phyloP scores from a whole-genome alignment of 1,140 invertebrate species.

The Drosophila pseudoobscura region DNA sequence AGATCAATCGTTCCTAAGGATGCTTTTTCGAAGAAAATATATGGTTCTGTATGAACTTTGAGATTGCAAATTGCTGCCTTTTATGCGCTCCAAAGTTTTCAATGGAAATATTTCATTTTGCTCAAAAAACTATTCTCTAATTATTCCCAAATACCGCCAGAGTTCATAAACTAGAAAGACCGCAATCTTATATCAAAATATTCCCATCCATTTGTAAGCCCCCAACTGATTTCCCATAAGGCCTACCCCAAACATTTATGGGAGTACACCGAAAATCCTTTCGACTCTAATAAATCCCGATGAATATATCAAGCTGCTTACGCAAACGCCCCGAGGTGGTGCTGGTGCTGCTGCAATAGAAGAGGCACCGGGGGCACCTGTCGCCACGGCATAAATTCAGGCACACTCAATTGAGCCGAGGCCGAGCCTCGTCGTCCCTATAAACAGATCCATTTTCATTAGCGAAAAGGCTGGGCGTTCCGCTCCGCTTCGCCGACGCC shows the following conservation, averaged over 20 bases:
- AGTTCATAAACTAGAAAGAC: too few species aligned
- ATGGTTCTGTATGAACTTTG: too few species aligned
- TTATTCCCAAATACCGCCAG: too few species aligned
- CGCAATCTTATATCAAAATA: too few species aligned
- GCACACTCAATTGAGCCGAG: slow-evolving; percentile 43
- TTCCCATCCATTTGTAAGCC: background rate
- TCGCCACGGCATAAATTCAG: slow-evolving; percentile 61
- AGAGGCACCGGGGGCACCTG: slow-evolving; percentile 48
- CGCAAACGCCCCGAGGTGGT: slow-evolving; percentile 25
- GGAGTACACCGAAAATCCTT: background rate
- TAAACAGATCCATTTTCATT: slow-evolving; percentile 67
- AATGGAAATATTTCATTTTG: too few species aligned
- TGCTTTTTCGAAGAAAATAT: too few species aligned
- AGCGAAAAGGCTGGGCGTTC: slow-evolving; percentile 63
- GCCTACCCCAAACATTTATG: slow-evolving; percentile 18
- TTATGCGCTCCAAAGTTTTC: too few species aligned
- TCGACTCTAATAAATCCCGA: slow-evolving; percentile 26
- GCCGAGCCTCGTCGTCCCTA: background rate
- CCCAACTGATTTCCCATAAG: too few species aligned
- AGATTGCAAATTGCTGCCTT: too few species aligned
- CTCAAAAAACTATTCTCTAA: too few species aligned
- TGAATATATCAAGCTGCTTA: slow-evolving; percentile 38
- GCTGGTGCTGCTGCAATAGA: slow-evolving; percentile 1
- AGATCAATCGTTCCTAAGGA: too few species aligned
- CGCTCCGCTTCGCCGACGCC: slow-evolving; percentile 27